Percentiles rank a stretch among this genome's conserved stretches.
Evolutionary conservation across 2,113 vertebrate genomes (phyloP).

Genomic region (Siniperca knerii): DNA sequence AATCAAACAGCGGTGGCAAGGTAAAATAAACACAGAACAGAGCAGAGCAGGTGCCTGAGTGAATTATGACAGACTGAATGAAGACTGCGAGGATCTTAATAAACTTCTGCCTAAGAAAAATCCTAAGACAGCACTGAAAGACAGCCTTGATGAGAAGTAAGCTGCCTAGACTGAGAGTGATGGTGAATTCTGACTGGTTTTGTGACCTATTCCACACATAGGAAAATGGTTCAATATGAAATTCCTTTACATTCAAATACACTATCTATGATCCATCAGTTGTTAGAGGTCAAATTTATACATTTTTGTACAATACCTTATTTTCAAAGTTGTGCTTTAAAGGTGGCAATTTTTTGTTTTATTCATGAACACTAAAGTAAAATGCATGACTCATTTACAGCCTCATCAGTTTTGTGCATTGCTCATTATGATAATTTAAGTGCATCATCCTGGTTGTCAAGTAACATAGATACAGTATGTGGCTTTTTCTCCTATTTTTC

Average conservation of each 20-base stretch:
- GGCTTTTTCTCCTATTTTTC: slow-evolving; percentile 11
- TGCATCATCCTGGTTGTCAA: slow-evolving; percentile 17
- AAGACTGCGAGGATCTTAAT: slow-evolving; percentile 43
- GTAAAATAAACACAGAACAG: slow-evolving; percentile 66
- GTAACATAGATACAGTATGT: not conserved
- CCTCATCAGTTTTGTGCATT: slow-evolving; percentile 22
- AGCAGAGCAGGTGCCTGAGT: slow-evolving; percentile 18
- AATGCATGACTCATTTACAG: slow-evolving; percentile 45
- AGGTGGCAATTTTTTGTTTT: not conserved
- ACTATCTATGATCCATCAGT: not conserved
- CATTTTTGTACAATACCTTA: not conserved
- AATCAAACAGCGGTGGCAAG: slow-evolving; percentile 73
- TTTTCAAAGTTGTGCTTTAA: slow-evolving; percentile 3
- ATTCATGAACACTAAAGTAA: slow-evolving; percentile 19
- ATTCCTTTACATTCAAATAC: slow-evolving; percentile 14
- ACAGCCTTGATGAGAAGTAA: slow-evolving; percentile 16
- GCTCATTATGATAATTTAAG: slow-evolving; percentile 39
- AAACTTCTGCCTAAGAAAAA: slow-evolving; percentile 44
- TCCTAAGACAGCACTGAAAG: slow-evolving; percentile 19
- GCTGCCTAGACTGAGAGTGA: not conserved
- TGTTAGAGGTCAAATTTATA: not conserved
- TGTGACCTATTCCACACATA: slow-evolving; percentile 3
- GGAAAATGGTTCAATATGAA: not conserved
- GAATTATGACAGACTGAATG: slow-evolving; percentile 50
- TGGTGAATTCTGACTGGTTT: not conserved